Percentiles rank a stretch among this genome's conserved stretches.
These are phyloP conservation scores for Ptychobarbus kaznakovi DNA, from an alignment of 2,797 vertebrate genomes.

Conservation along the genomic window DNA sequence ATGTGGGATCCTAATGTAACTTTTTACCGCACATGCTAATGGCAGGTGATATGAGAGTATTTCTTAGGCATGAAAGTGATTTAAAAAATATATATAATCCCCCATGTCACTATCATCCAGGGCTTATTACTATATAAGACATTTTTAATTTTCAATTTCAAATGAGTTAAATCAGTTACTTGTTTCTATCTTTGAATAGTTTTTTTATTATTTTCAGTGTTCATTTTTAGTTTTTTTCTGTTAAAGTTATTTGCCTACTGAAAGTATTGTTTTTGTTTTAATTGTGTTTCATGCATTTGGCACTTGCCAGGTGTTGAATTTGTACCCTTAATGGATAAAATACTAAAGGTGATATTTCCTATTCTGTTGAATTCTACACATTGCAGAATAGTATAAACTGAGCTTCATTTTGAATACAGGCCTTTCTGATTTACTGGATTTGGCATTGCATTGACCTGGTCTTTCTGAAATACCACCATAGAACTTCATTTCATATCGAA, in stretches of 20 bases:
- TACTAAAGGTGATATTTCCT: background rate
- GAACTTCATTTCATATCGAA: background rate
- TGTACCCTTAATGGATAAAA: background rate
- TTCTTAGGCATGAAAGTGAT: background rate
- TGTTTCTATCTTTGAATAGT: background rate
- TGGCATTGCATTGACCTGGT: background rate
- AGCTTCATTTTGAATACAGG: background rate
- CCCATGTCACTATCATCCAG: background rate
- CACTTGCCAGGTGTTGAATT: background rate
- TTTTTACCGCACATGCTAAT: conserved; percentile 1
- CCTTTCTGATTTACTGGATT: background rate
- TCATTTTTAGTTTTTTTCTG: background rate
- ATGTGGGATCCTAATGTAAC: background rate
- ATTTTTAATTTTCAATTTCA: background rate
- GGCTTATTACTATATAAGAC: background rate
- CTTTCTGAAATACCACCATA: background rate
- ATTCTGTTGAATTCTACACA: background rate
- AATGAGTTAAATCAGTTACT: background rate
- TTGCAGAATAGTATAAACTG: background rate
- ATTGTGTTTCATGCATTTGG: background rate
- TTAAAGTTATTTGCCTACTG: too few relatives aligned
- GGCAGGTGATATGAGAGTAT: background rate
- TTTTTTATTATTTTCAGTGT: background rate
- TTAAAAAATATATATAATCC: background rate
- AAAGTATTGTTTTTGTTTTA: background rate